These are phyloP conservation scores for Papilio helenus DNA, from an alignment of 1,140 invertebrate species.

Conservation along the genomic window DNA sequence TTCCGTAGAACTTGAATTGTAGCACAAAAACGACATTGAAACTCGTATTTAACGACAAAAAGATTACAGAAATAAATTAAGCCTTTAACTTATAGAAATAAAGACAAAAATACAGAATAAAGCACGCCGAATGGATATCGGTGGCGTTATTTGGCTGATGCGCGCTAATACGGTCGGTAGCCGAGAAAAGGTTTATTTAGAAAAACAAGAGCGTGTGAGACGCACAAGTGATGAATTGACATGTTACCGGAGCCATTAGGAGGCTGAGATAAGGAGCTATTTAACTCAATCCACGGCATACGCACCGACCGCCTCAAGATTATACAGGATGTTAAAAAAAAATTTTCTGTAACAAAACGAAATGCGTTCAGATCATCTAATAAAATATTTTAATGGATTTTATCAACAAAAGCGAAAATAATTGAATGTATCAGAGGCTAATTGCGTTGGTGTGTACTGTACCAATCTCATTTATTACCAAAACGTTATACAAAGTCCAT, in stretches of 20 bases:
- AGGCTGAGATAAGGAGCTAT: conserved; percentile 63
- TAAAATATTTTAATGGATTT: neutral
- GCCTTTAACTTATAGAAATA: conserved; percentile 16
- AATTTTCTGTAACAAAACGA: neutral
- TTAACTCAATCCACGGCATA: conserved; percentile 63
- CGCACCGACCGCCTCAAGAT: conserved; percentile 39
- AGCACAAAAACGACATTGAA: neutral
- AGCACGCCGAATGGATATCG: conserved; percentile 20
- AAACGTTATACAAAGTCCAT: no score
- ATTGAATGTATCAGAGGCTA: no score
- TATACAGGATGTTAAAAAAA: conserved; percentile 48
- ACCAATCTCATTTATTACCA: no score
- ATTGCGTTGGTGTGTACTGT: no score
- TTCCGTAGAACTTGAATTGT: neutral
- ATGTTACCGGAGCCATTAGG: conserved; percentile 70
- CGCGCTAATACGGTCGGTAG: conserved; percentile 40
- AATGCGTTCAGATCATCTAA: neutral
- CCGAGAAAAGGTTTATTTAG: conserved; percentile 60
- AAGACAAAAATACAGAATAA: conserved; percentile 13
- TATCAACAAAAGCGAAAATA: no score
- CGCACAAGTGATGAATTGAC: conserved; percentile 71
- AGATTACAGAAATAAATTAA: conserved; percentile 27
- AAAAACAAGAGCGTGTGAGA: conserved; percentile 61
- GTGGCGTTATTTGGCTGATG: conserved; percentile 2
- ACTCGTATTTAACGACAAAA: conserved; percentile 18